Conservation (phyloP, 2,888 invertebrate genomes). For the Drosophila anceps region DNA sequence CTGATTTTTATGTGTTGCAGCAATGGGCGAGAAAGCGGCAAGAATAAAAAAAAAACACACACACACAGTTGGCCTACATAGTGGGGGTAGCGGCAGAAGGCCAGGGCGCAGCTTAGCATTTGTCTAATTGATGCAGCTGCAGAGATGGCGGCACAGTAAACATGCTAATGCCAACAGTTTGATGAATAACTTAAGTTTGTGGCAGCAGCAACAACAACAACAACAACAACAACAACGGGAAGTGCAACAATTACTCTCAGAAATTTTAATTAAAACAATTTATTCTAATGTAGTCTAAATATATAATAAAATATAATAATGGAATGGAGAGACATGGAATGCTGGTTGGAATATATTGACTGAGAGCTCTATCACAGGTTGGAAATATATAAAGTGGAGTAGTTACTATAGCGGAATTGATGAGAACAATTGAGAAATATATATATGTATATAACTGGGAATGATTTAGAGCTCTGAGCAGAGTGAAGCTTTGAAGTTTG, state of each 20-base stretch:
- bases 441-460: not conserved
- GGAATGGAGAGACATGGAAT: not conserved
- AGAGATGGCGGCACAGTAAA: conserved; percentile 5
- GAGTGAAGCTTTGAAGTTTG: no score
- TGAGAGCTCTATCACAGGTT: no score
- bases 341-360: not conserved
- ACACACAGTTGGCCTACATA: conserved; percentile 69
- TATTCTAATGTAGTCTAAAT: not conserved
- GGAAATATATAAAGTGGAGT: not conserved
- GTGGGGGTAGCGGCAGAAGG: not conserved
- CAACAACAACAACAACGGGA: conserved; percentile 1
- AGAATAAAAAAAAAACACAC: conserved; percentile 12
- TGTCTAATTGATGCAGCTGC: conserved; percentile 65
- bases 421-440: not conserved
- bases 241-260: conserved; percentile 7
- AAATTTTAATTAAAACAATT: conserved; percentile 5
- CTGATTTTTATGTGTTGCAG: conserved; percentile 79
- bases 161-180: conserved; percentile 27
- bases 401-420: not conserved
- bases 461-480: no score
- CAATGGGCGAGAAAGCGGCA: conserved; percentile 71
- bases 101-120: conserved; percentile 44
- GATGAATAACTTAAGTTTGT: conserved; percentile 25
- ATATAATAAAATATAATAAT: not conserved
- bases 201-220: conserved; percentile 1